phyloP scores from a whole-genome alignment of 2,797 vertebrate species.

The Psittacula echo region DNA sequence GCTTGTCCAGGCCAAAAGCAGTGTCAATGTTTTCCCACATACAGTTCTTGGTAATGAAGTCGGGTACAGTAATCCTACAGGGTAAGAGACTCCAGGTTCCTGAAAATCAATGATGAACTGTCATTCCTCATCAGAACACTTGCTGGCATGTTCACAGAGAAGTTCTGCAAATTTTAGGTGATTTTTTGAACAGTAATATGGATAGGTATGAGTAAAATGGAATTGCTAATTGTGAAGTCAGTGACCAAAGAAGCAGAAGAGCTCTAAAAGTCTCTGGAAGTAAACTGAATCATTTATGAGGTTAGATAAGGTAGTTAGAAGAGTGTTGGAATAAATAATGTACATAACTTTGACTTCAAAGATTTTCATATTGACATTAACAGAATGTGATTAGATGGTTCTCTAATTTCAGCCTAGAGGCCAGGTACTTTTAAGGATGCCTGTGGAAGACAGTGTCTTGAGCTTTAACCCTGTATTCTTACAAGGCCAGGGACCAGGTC shows the following conservation, averaged over 20 bases:
- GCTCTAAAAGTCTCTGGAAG: not conserved
- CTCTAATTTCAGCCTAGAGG: not conserved
- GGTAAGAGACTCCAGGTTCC: not conserved
- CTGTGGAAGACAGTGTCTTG: not conserved
- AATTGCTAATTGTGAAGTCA: not conserved
- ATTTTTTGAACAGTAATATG: not conserved
- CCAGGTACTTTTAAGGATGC: not conserved
- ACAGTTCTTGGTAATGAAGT: not conserved
- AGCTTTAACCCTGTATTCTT: not conserved
- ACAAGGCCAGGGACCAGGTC: not conserved
- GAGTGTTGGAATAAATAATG: slow-evolving; percentile 1
- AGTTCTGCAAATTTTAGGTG: not conserved
- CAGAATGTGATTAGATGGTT: not conserved
- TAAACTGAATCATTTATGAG: not conserved
- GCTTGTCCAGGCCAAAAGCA: not conserved
- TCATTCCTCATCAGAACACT: not conserved
- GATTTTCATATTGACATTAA: not conserved
- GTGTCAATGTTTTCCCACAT: not conserved
- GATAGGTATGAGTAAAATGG: not conserved
- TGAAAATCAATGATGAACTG: not conserved
- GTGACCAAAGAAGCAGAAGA: not conserved
- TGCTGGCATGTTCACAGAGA: not conserved
- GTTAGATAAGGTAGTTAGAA: not conserved
- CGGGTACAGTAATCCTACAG: not conserved
- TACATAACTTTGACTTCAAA: not conserved